A percentile compares a stretch with the other conserved stretches of the same genome.
These are phyloP conservation scores for Burhinus oedicnemus DNA, from an alignment of 2,113 vertebrate species.

Conservation along the genomic window DNA sequence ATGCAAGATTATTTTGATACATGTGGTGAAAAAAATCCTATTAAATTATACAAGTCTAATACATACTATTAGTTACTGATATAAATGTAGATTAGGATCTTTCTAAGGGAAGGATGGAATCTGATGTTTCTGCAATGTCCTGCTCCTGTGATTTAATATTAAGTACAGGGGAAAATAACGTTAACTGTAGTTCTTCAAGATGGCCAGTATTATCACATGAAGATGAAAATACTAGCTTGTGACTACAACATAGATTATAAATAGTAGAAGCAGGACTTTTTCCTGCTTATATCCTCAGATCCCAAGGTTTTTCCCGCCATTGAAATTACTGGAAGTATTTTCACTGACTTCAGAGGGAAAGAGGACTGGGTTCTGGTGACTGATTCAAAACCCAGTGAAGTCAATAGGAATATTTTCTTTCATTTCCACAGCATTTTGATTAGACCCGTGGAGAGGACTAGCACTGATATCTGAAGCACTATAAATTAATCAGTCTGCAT, in stretches of 20 bases:
- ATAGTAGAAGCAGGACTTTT: neutral
- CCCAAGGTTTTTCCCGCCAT: neutral
- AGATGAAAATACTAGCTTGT: neutral
- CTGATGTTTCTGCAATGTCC: neutral
- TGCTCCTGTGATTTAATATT: neutral
- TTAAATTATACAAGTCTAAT: neutral
- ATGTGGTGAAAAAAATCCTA: neutral
- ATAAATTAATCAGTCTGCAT: constrained; percentile 5
- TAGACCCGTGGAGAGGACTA: constrained; percentile 30
- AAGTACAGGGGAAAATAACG: neutral
- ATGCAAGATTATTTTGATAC: neutral
- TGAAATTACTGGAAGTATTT: neutral
- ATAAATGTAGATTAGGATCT: neutral
- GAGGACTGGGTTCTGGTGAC: neutral
- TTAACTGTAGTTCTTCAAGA: neutral
- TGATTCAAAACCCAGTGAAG: neutral
- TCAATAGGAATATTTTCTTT: neutral
- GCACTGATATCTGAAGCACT: neutral
- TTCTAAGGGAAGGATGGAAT: neutral
- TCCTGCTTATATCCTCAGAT: neutral
- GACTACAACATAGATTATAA: neutral
- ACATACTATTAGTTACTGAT: neutral
- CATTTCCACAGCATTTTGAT: constrained; percentile 30
- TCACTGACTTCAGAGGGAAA: neutral
- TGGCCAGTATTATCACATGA: neutral